Base-by-base conservation (phyloP, 2,113 vertebrate species). In the Forbesichthys papilliferus region DNA sequence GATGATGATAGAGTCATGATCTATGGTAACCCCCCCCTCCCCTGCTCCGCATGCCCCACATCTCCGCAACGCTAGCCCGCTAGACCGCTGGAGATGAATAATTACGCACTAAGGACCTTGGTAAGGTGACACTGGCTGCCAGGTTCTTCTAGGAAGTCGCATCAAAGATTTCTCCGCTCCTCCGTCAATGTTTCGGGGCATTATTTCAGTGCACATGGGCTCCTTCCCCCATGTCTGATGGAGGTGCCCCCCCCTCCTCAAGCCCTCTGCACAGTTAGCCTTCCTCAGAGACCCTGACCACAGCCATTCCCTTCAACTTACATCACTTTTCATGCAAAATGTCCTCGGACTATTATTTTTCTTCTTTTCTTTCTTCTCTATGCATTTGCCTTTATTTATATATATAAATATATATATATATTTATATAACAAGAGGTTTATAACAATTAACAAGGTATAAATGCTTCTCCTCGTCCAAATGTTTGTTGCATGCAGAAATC, bases 261-360 rank as follows among this genome's bases (percentile, higher is more conserved):
- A 20, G 83, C 79, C 88, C 86, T 87, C 79, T 81, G 71, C 76
- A 89, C 86, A 78, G 84, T 90, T 89, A 89, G 87, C 65, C 75
- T 85, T 73, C 73, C 72, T 80, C 73, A 74, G 80, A 78, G 80
- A 81, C 81, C 78, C 82, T 69, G 88, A 90, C 88, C 78, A 10
- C 86, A 85, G 61, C 84, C 79, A 89, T 88, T 90, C 82, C 75
- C 78, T 67, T 56, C 71, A 79, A 89, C 88, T 92, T 66, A 92
- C 90, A 84, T 92, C 90, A 90, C 84, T 86, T 86, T 87, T 87
- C 82, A 83, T 77, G 73, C 81, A 87, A 88, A 86, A 73, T 68
- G 63, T 79, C 84, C 69, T 78, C 69, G 71, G 68, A 75, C 20
- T 20, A 20, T 75, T 64, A 64, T n/a, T 61, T 78, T 61, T 81